A percentile compares a stretch with the other conserved stretches of the same genome.
phyloP scores from a whole-genome alignment of 2,797 vertebrate genomes.

The Lepilemur septentrionalis region DNA sequence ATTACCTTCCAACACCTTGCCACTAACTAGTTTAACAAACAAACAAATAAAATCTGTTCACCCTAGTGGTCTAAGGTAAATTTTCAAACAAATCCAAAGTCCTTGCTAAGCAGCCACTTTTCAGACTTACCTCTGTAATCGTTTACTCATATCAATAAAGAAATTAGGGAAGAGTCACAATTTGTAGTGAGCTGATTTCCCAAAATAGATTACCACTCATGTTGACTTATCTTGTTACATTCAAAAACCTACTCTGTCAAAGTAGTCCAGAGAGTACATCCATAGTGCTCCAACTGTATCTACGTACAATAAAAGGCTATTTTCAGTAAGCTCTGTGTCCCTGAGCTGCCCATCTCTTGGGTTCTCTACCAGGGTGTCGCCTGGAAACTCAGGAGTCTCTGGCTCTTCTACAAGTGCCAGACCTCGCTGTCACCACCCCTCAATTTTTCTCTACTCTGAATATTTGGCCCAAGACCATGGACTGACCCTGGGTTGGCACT shows the following conservation, averaged over 20 bases:
- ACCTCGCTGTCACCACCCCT: background rate
- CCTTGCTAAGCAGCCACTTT: background rate
- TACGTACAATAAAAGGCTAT: background rate
- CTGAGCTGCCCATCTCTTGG: background rate
- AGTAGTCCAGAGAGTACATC: too few species aligned
- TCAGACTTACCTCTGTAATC: background rate
- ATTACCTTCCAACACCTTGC: background rate
- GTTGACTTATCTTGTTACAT: too few species aligned
- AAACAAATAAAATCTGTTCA: background rate
- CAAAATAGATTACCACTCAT: too few species aligned
- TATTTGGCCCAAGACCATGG: background rate
- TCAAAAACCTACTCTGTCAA: too few species aligned
- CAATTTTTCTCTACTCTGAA: background rate
- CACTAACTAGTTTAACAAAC: background rate
- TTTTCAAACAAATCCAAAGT: background rate
- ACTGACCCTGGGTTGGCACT: background rate
- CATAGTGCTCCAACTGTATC: too few species aligned
- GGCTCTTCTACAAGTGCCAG: background rate
- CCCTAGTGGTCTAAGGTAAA: background rate
- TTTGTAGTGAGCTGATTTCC: too few species aligned
- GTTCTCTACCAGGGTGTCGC: background rate
- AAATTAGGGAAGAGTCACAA: slow-evolving; percentile 11
- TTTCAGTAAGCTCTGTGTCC: too few species aligned
- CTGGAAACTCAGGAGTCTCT: background rate
- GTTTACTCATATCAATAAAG: background rate